Conservation (phyloP, 1,140 invertebrate species). For the Schmidtea mediterranea region DNA sequence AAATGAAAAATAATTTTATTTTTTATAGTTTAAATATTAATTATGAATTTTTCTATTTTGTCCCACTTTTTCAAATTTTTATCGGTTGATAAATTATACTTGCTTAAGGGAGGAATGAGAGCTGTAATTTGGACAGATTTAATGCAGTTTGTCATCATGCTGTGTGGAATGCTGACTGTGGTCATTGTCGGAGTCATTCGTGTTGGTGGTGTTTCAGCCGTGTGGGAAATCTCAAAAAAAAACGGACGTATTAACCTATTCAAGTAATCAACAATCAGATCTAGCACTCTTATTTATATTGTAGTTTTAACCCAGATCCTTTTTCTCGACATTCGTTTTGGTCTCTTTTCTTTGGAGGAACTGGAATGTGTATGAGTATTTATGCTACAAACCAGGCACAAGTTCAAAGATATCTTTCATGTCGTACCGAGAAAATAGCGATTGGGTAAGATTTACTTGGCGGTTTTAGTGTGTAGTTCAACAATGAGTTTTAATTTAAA, state of each 20-base stretch:
- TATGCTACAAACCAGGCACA: constrained; percentile 10
- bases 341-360: constrained; percentile 16
- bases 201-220: constrained; percentile 35
- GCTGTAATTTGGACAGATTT: constrained; percentile 21
- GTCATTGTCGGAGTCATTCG: constrained; percentile 34
- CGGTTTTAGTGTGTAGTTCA: too few relatives aligned
- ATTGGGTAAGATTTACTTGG: not conserved
- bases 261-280: constrained; percentile 30
- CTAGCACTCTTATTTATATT: not conserved
- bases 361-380: constrained; percentile 12
- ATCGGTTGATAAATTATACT: too few relatives aligned
- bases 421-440: not conserved
- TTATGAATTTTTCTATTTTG: too few relatives aligned
- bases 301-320: constrained; percentile 17
- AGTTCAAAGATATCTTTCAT: not conserved
- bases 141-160: constrained; percentile 17
- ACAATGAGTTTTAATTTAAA: too few relatives aligned
- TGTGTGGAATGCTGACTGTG: constrained; percentile 14
- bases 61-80: too few relatives aligned
- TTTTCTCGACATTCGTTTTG: constrained; percentile 18
- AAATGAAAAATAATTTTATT: too few relatives aligned
- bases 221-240: constrained; percentile 38
- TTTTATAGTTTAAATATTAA: too few relatives aligned
- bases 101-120: constrained; percentile 16
- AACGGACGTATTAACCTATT: constrained; percentile 40